phyloP scores from a whole-genome alignment of 2,113 vertebrate species.

The Spheniscus mendiculus region DNA sequence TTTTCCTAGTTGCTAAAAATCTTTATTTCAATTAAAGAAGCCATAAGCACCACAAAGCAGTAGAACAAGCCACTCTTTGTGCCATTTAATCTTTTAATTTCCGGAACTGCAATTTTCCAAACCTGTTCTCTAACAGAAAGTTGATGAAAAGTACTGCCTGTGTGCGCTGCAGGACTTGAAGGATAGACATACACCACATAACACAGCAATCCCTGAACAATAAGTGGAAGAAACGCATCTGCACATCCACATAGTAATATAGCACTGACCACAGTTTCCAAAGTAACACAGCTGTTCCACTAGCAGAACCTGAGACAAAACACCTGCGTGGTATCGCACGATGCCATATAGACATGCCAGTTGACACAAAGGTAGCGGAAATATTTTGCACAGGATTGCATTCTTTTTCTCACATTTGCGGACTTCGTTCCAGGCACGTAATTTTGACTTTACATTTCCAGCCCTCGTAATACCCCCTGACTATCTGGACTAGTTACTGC shows the following conservation, averaged over 20 bases:
- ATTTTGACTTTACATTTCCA: neutral
- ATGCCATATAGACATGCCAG: neutral
- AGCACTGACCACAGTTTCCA: neutral
- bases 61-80: neutral
- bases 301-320: neutral
- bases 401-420: neutral
- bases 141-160: neutral
- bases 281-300: neutral
- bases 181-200: neutral
- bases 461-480: neutral
- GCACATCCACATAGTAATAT: fast-evolving
- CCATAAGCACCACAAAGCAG: neutral
- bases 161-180: neutral
- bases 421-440: neutral
- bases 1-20: neutral
- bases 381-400: neutral
- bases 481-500: neutral
- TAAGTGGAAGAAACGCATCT: neutral
- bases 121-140: neutral
- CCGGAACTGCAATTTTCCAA: neutral
- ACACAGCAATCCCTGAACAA: neutral
- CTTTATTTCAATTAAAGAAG: neutral
- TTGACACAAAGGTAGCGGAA: neutral
- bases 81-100: neutral
- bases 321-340: neutral